Evolutionary conservation across 2,888 invertebrate species (phyloP).

Genomic region (Drosophila macrospina): DNA sequence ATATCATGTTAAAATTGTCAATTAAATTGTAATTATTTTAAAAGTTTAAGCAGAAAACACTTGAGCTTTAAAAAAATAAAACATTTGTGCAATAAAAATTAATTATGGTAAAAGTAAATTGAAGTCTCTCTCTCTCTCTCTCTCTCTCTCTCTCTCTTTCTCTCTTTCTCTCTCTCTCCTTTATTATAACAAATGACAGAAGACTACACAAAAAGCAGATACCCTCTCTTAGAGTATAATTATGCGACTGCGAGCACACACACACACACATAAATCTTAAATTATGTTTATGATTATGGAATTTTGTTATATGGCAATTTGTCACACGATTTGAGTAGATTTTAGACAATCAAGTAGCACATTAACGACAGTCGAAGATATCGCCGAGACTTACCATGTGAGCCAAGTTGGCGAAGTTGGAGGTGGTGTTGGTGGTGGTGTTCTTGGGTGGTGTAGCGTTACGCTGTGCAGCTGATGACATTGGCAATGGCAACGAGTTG

Average conservation of each 20-base stretch:
- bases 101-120: no score
- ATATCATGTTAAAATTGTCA: no score
- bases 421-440: neutral
- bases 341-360: slow-evolving; percentile 27
- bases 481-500: slow-evolving; percentile 48
- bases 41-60: no score
- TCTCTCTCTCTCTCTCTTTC: no score
- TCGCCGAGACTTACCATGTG: slow-evolving; percentile 39
- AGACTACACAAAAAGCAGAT: neutral
- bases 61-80: no score
- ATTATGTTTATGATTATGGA: slow-evolving; percentile 11
- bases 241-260: slow-evolving; percentile 4
- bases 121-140: no score
- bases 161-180: no score
- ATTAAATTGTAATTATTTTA: no score
- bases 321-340: slow-evolving; percentile 69
- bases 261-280: slow-evolving; percentile 27
- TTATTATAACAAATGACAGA: neutral
- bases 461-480: slow-evolving; percentile 36
- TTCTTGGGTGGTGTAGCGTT: neutral
- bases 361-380: slow-evolving; percentile 35
- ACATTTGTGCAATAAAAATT: no score
- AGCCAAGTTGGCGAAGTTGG: slow-evolving; percentile 2
- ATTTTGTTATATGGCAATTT: slow-evolving; percentile 59
- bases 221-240: neutral